Base-by-base conservation (phyloP, 2,113 vertebrate species). In the Zosterops pallidus region DNA sequence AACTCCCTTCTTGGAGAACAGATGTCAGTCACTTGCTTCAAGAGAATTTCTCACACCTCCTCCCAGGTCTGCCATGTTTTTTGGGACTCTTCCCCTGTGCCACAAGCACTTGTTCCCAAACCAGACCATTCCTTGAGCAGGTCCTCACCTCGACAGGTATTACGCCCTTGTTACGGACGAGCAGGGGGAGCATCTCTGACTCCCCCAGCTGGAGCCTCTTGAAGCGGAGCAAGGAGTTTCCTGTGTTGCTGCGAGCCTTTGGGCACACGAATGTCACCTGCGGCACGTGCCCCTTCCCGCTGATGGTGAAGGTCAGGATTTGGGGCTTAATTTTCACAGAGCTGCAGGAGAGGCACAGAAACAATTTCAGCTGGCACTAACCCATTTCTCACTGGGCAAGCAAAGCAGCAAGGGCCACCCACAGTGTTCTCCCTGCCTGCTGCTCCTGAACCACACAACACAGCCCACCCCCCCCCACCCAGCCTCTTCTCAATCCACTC, bases 261-360 rank as follows among this genome's bases (percentile, higher is more conserved):
- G 99, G 99, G 63, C 83, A 97, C 82, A 98, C 26, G 14, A 99
- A 78, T 0, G 94, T 97, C 90, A 99, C 96, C 31, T 75, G 97
- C 2, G 99, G 99, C 23, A 99, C 97, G 56, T 96, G 98, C 39
- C 99, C 99, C 44, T 98, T 98, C 28, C 99, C 99, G 2, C 89
- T 39, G 44, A 99, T 82, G 19, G 98, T 95, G 59, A 99, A 99
- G 47, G 93, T 83, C 70, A 99, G 95, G 57, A 42, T 92, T 93
- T 98, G 95, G 41, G 75, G 86, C 74, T 89, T 97, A 8, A 77
- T 41, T 6, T 86, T 79, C 41, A 20, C 12, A 9, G 44, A 52
- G 91, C 98, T 98, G 92, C 75, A 87, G 87, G 35, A 50, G 52
- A 87, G 18, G 70, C 37, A 53, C 56, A 82, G 37, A 52, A 67